Evolutionary conservation across 2,113 vertebrate species (phyloP), one percentile per base, ranked within the genome.

Genomic region (Hypocryptadius cinnamomeus): DNA sequence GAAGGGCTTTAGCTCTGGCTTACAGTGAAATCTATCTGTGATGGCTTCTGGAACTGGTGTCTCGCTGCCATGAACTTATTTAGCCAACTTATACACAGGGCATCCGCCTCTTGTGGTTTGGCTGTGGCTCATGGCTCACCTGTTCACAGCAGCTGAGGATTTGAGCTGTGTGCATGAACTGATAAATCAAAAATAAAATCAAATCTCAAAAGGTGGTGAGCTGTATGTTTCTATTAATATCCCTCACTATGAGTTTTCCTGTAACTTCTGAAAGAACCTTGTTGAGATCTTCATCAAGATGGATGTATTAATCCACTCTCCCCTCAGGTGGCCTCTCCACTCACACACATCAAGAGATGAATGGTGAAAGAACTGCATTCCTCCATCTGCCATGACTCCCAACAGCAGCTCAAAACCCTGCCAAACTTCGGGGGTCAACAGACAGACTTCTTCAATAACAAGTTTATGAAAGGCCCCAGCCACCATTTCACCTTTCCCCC

Each of bases 21-120:
- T 65, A 42, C 13, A 37, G 63, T 53, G 79, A 82, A 72, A 87
- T 48, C 37, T 74, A 10, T 44, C 63, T 27, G 11, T 82, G 89
- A 35, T 0, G 0, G 51, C 74, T 91, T 94, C 79, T 2, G 0
- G 78, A 91, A 63, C 59, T 0, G 0, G 14, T 85, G 74, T 87
- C 35, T 65, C 2, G 1, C 18, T 89, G 57, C 40, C 79, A 42
- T 37, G 31, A 87, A 63, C 60, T 87, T 73, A 51, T 40, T 92
- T 73, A 77, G 68, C 39, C 45, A 85, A 79, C 33, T 87, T 63
- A 80, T 13, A 70, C 64, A 79, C 76, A 51, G 54, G 6, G 12
- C 22, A 83, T 66, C 78, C 4, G 1, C 28, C 56, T 85, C 71
- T 56, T 76, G 28, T 31, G 76, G 81, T 70, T 31, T 73, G n/a